Evolutionary conservation across 1,140 invertebrate species (phyloP), one percentile per base, ranked within the genome.

Genomic region (Teleopsis dalmanni): DNA sequence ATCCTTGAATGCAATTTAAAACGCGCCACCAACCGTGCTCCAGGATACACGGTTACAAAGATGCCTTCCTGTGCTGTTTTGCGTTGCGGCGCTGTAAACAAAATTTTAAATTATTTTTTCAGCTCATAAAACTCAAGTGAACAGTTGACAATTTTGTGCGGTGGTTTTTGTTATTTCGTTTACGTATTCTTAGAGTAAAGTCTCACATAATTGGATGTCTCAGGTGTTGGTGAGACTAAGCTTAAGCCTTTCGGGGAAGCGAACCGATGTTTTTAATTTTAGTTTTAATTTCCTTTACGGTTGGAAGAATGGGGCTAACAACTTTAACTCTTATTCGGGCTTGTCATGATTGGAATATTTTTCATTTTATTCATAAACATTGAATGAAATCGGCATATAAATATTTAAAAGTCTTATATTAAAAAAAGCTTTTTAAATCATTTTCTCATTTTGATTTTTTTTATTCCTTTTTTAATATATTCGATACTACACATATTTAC

Each of bases 171-270:
- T 43, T 35, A 14, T 18, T 44, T 8, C 35, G 23, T 11, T 42
- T 45, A 22, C 37, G 41, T 16, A 27, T 50, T 7, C 35, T 8
- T 33, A 34, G n/a, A 46, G 36, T 42, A 35, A 29, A 22, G 37
- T 25, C 35, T 47, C 54, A 52, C 56, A 64, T 66, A 67, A 66
- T 66, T 67, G 64, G 67, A 66, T 64, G 64, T 67, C 64, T 67
- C 64, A 67, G 64, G 64, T 67, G 64, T 67, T 66, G 62, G 64
- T 67, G 58, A 67, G 64, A 61, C 64, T 62, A 56, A 60, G 57
- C 54, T 67, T 67, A 67, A 67, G 64, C 64, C 64, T 67, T 67
- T 67, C 52, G 56, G 49, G 45, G 61, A 59, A 62, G n/a, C n/a
- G n/a, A n/a, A n/a, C n/a, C n/a, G n/a, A n/a, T n/a, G n/a, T n/a